Evolutionary conservation across 2,113 vertebrate species (phyloP).

Genomic region (Paracanthobrama guichenoti): DNA sequence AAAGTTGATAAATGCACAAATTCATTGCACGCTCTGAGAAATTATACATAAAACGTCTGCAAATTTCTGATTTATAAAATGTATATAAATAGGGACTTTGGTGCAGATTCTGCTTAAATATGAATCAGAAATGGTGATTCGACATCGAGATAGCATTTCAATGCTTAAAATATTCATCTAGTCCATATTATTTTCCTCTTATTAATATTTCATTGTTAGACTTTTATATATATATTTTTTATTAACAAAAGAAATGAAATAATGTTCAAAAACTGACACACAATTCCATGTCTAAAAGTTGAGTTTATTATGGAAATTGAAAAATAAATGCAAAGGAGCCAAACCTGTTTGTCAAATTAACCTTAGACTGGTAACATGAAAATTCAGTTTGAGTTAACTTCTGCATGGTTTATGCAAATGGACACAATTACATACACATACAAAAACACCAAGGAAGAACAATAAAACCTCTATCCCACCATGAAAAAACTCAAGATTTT

Average conservation of each 20-base stretch:
- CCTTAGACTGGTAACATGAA: background rate
- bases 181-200: no score
- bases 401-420: background rate
- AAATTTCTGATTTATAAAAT: no score
- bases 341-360: background rate
- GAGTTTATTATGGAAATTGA: slow-evolving; percentile 30
- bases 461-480: no score
- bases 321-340: slow-evolving; percentile 2
- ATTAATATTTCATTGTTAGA: no score
- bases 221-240: no score
- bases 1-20: background rate
- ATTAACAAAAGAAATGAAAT: background rate
- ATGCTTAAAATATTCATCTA: background rate
- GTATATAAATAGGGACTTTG: background rate
- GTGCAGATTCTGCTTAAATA: background rate
- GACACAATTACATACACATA: background rate
- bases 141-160: background rate
- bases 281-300: slow-evolving; percentile 8
- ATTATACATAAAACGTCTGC: background rate
- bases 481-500: background rate
- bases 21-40: background rate
- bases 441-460: background rate
- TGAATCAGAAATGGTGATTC: background rate
- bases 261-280: background rate
- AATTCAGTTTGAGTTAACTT: background rate